Base-by-base conservation (phyloP, 2,113 vertebrate species). In the Leiothrix lutea region DNA sequence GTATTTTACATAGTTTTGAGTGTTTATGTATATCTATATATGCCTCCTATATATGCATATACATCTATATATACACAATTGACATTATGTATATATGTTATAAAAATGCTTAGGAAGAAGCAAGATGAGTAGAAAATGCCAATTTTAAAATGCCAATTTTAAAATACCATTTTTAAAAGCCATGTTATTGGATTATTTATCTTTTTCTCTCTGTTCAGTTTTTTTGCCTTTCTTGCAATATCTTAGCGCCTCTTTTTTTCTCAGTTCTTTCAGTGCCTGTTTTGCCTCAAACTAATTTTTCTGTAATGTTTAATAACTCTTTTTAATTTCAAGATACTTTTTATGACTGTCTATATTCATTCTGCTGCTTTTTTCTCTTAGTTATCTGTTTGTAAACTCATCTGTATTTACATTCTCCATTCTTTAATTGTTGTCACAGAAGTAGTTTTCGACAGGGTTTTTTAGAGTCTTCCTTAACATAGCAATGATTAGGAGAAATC, bases 1-100 rank as follows among this genome's bases (percentile, higher is more conserved):
- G 97, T 98, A 98, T 98, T 98, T 98, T 98, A 98, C 97, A 81
- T 66, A 93, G 54, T 77, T 93, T 96, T 94, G 97, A 86, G 97
- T 97, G 97, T 71, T 92, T 92, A 91, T 96, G 97, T 98, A 97
- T 98, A 97, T 97, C 96, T 98, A 97, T 86, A 97, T 98, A 98
- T 97, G 93, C 16, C 40, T 94, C n/a, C 53, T 97, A 97, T 98
- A 95, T 74, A 20, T 58, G 15, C 17, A 77, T 97, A 98, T 98
- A 98, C 97, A 97, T 47, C 48, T 97, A 96, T 97, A 97, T 89
- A 95, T 97, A 97, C 95, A 97, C 94, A 96, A 93, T 96, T 92
- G 81, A 90, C 73, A 86, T 89, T 61, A 83, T 96, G 97, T 98
- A 96, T 96, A 90, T 96, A 95, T 95, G 92, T 88, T 92, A 93